phyloP scores from a whole-genome alignment of 2,888 invertebrate genomes.

The Coenonympha arcania region DNA sequence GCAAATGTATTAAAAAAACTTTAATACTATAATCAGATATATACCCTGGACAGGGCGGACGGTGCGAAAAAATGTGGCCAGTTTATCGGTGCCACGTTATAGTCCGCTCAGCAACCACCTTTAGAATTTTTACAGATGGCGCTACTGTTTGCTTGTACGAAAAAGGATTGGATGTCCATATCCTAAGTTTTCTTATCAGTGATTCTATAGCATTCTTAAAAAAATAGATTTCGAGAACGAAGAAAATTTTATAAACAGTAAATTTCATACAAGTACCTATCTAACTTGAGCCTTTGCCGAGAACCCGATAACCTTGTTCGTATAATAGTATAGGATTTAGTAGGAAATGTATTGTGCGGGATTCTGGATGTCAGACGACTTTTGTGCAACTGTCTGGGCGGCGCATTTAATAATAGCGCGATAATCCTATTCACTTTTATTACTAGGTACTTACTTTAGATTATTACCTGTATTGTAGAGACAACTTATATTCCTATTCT shows the following conservation, averaged over 20 bases:
- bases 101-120: no score
- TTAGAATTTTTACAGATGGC: no score
- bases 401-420: constrained; percentile 26
- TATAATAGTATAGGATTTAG: constrained; percentile 15
- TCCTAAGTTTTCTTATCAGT: no score
- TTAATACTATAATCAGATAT: no score
- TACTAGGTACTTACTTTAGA: constrained; percentile 29
- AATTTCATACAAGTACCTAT: constrained; percentile 2
- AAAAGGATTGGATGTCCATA: no score
- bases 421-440: constrained; percentile 57
- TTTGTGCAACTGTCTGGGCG: constrained; percentile 48
- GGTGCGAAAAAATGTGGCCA: no score
- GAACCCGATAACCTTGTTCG: constrained; percentile 8
- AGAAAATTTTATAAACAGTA: constrained; percentile 8
- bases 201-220: background rate
- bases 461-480: constrained; percentile 36
- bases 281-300: constrained; percentile 1
- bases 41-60: no score
- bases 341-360: constrained; percentile 37
- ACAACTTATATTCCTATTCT: constrained; percentile 62
- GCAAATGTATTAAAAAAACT: no score
- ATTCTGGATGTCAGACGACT: constrained; percentile 49
- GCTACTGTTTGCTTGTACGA: no score
- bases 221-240: background rate
- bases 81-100: no score